A percentile compares a stretch with the other conserved stretches of the same genome.
phyloP scores from a whole-genome alignment of 2,888 invertebrate genomes.

The Spilarctia lutea region DNA sequence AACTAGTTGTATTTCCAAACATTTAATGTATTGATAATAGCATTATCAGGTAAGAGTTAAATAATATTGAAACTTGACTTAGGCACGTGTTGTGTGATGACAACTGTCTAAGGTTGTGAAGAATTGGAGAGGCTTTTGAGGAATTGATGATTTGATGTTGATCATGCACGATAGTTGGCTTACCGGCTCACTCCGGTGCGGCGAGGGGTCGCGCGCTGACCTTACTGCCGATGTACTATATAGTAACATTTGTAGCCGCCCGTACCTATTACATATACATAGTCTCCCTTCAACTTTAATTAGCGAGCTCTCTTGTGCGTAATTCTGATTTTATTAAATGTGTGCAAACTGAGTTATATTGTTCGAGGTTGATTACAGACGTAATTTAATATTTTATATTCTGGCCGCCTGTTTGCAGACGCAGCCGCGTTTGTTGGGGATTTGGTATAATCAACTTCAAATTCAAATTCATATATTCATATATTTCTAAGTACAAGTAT shows the following conservation, averaged over 20 bases:
- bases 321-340: neutral
- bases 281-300: neutral
- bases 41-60: too few relatives aligned
- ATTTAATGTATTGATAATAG: too few relatives aligned
- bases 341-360: neutral
- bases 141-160: too few relatives aligned
- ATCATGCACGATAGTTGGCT: neutral
- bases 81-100: neutral
- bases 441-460: neutral
- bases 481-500: too few relatives aligned
- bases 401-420: neutral
- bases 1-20: too few relatives aligned
- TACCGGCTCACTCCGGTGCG: constrained; percentile 4
- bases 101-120: neutral
- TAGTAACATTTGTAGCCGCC: neutral
- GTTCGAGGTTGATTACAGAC: neutral
- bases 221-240: constrained; percentile 1
- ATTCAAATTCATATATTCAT: too few relatives aligned
- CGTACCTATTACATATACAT: neutral
- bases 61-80: neutral
- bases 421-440: neutral
- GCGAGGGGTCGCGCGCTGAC: constrained; percentile 2
- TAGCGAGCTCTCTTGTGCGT: neutral
- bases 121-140: constrained; percentile 16
- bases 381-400: neutral